Conservation (phyloP, 2,113 vertebrate genomes). For the Dasyprocta punctata region DNA sequence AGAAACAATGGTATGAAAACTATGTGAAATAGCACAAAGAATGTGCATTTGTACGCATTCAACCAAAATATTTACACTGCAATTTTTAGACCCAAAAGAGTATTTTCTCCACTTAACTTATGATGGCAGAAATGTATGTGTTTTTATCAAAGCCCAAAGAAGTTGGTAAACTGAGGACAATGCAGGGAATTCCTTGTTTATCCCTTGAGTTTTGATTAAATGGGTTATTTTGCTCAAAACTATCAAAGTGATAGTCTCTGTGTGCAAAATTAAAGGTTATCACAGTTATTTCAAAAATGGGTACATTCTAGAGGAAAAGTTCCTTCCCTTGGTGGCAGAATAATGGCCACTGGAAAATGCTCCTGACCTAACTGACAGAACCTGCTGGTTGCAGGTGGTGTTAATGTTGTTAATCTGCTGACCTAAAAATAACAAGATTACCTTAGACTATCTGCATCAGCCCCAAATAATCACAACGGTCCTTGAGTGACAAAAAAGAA, state of each 20-base stretch:
- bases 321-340: not conserved
- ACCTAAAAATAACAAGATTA: not conserved
- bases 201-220: not conserved
- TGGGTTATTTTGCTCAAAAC: conserved; percentile 49
- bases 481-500: not conserved
- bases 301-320: not conserved
- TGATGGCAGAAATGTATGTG: conserved; percentile 13
- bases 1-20: conserved; percentile 71
- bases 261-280: not conserved
- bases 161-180: not conserved
- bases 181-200: not conserved
- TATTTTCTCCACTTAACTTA: conserved; percentile 30
- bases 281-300: not conserved
- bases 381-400: not conserved
- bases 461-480: not conserved
- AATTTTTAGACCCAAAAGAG: not conserved
- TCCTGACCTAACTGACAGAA: not conserved
- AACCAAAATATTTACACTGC: conserved; percentile 68
- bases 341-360: not conserved
- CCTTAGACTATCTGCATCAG: not conserved
- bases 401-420: not conserved
- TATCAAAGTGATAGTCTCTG: not conserved
- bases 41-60: conserved; percentile 47
- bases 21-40: conserved; percentile 41
- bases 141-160: not conserved